phyloP scores from a whole-genome alignment of 2,797 vertebrate genomes.

The Scleropages formosus region DNA sequence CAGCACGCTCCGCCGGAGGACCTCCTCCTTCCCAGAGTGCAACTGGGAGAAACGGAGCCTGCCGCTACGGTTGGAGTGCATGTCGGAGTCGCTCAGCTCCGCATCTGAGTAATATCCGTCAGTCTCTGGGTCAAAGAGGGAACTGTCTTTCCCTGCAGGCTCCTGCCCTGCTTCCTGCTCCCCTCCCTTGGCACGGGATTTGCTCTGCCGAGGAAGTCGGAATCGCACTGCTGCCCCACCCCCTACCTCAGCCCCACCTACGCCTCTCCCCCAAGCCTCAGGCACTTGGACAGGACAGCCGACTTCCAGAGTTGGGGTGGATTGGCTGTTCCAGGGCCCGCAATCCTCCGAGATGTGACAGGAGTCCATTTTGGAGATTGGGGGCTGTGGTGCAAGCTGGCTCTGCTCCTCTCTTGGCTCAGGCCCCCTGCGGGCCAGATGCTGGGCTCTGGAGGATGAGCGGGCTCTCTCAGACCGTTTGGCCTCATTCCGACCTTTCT shows the following conservation, averaged over 20 bases:
- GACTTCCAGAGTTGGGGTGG: conserved; percentile 52
- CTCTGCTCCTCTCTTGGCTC: conserved; percentile 59
- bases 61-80: conserved; percentile 60
- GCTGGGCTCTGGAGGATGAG: conserved; percentile 57
- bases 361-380: conserved; percentile 75
- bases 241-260: conserved; percentile 56
- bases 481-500: conserved; percentile 42
- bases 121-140: conserved; percentile 76
- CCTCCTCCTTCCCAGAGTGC: conserved; percentile 83
- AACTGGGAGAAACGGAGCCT: conserved; percentile 75
- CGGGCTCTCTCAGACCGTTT: conserved; percentile 56
- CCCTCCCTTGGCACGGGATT: conserved; percentile 64
- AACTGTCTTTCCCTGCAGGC: conserved; percentile 58
- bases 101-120: conserved; percentile 91
- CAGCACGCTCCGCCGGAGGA: conserved; percentile 88
- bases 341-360: conserved; percentile 70
- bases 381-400: conserved; percentile 63
- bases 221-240: conserved; percentile 70
- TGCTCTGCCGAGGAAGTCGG: conserved; percentile 76
- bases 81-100: conserved; percentile 85
- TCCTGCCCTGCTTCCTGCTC: conserved; percentile 48
- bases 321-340: conserved; percentile 58
- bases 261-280: conserved; percentile 61
- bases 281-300: conserved; percentile 59
- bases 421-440: conserved; percentile 55